Conservation (phyloP, 2,113 vertebrate species). For the Hepsetus odoe region DNA sequence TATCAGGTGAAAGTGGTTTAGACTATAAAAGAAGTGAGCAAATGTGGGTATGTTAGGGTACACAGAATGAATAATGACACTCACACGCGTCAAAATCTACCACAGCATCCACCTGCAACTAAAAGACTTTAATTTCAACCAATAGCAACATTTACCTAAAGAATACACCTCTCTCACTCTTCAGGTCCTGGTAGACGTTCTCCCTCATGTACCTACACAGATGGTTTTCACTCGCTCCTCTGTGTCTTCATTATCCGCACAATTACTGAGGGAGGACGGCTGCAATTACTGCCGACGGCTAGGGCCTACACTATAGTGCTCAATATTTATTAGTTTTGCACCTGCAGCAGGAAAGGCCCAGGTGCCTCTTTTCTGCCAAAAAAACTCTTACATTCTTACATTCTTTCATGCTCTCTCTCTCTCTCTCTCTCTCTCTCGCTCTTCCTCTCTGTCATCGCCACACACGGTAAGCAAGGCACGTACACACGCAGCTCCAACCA, state of each 20-base stretch:
- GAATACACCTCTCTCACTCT: constrained; percentile 31
- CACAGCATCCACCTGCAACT: constrained; percentile 4
- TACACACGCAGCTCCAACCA: too few species aligned
- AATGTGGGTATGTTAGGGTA: constrained; percentile 43
- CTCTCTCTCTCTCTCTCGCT: not conserved
- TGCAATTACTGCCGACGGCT: constrained; percentile 73
- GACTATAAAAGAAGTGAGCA: constrained; percentile 38
- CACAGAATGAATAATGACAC: constrained; percentile 43
- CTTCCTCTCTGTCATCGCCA: too few species aligned
- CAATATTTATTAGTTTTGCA: constrained; percentile 71
- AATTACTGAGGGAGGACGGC: constrained; percentile 76
- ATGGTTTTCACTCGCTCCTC: constrained; percentile 74
- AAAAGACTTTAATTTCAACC: not conserved
- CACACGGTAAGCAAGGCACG: too few species aligned
- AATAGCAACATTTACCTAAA: constrained; percentile 25
- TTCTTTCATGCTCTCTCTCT: constrained; percentile 52
- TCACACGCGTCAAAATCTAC: not conserved
- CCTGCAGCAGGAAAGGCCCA: constrained; percentile 64
- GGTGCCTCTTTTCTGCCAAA: constrained; percentile 50
- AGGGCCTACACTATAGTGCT: constrained; percentile 53
- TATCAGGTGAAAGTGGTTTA: constrained; percentile 28
- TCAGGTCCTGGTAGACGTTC: constrained; percentile 57
- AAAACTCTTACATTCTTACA: constrained; percentile 44
- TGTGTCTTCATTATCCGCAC: constrained; percentile 78
- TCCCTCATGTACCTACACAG: constrained; percentile 68